Evolutionary conservation across 2,113 vertebrate species (phyloP), one percentile per base, ranked within the genome.

Genomic region (Chamaetylas fuelleborni): DNA sequence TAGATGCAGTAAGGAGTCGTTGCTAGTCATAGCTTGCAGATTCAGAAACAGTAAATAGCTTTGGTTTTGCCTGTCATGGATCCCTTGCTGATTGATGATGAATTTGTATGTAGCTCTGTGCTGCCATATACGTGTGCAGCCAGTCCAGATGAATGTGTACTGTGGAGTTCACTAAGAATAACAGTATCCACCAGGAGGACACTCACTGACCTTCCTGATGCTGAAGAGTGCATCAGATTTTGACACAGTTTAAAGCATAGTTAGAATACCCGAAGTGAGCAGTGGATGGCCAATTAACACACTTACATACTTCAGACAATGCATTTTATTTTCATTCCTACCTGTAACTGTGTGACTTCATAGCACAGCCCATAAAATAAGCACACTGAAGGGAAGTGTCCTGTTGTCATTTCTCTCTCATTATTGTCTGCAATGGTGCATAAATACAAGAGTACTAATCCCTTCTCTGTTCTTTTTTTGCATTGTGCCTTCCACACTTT

Each of bases 101-200:
- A 65, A 57, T 67, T 74, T 57, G 6, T 26, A 7, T 4, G 3
- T 7, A 61, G 51, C 33, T 33, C 56, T 81, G n/a, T 65, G 51
- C n/a, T 88, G 76, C 28, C 53, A 34, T 9, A 8, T 15, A 47
- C 0, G 0, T 6, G 6, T 58, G 22, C 36, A 3, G 43, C 1
- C 6, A 53, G 48, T 36, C 50, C 2, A 4, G 40, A 50, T 85
- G n/a, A 38, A 28, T 16, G 20, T 13, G 23, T 31, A 2, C 47
- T 4, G 11, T 69, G 62, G 40, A 31, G 40, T 81, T 85, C 50
- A 9, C 9, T 42, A 23, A 61, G 40, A 14, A 16, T 7, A 28
- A 22, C 38, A 34, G 11, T 40, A 86, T 50, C 29, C 23, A 26
- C 23, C 42, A 45, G 42, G 65, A 88, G 43, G 17, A 36, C 31